These are phyloP conservation scores for Conops quadrifasciatus DNA, from an alignment of 2,888 invertebrate genomes.

Conservation along the genomic window DNA sequence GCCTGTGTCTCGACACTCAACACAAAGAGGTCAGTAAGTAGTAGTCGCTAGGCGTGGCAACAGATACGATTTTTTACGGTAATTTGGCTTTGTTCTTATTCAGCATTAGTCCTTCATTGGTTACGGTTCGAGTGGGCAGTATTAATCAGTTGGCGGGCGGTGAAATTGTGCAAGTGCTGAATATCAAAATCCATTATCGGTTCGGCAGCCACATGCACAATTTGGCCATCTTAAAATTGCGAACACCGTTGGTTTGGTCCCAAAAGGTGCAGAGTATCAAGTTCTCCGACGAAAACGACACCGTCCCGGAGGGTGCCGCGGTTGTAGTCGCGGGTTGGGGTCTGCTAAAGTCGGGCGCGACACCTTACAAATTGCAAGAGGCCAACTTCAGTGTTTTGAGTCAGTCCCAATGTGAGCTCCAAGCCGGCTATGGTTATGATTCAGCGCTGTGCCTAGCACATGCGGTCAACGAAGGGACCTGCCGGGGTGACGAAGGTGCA, in stretches of 20 bases:
- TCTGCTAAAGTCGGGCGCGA: conserved; percentile 45
- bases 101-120: conserved; percentile 45
- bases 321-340: conserved; percentile 61
- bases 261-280: conserved; percentile 49
- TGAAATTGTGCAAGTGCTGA: conserved; percentile 46
- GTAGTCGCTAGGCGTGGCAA: background rate
- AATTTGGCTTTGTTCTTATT: background rate
- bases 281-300: conserved; percentile 44
- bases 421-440: conserved; percentile 54
- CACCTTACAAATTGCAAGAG: conserved; percentile 54
- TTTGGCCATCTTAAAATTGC: conserved; percentile 52
- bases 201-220: conserved; percentile 60
- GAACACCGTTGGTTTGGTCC: conserved; percentile 42
- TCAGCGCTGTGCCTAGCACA: conserved; percentile 54
- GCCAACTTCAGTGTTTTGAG: conserved; percentile 50
- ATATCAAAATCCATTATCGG: conserved; percentile 51
- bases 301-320: conserved; percentile 46
- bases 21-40: conserved; percentile 50
- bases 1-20: conserved; percentile 52
- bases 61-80: background rate
- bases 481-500: conserved; percentile 59
- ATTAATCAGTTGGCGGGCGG: conserved; percentile 58
- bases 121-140: conserved; percentile 56
- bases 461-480: conserved; percentile 52
- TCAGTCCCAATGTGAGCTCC: conserved; percentile 47